Percentiles rank a stretch among this genome's conserved stretches.
Conservation (phyloP, 2,797 vertebrate species). For the Melanogrammus aeglefinus region DNA sequence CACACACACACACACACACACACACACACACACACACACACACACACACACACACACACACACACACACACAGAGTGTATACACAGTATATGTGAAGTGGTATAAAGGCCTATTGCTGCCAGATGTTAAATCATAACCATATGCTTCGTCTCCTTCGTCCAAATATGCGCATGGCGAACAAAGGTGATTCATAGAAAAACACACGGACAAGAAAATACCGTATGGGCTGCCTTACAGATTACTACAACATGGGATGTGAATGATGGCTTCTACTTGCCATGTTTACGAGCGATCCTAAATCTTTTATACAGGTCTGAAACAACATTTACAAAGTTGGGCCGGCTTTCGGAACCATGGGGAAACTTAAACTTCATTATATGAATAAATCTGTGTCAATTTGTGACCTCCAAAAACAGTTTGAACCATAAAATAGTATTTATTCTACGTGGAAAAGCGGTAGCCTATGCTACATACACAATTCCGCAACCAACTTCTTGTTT, state of each 20-base stretch:
- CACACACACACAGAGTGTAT: slow-evolving; percentile 19
- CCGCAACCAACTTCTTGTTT: neutral
- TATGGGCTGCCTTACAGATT: slow-evolving; percentile 28
- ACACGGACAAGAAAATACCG: slow-evolving; percentile 16
- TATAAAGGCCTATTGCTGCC: slow-evolving; percentile 58
- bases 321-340: slow-evolving; percentile 23
- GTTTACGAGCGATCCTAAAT: slow-evolving; percentile 54
- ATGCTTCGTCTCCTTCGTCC: slow-evolving; percentile 62
- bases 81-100: slow-evolving; percentile 42
- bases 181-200: slow-evolving; percentile 41
- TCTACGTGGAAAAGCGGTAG: neutral
- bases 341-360: slow-evolving; percentile 6
- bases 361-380: slow-evolving; percentile 1
- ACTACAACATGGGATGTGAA: slow-evolving; percentile 55
- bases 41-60: no score
- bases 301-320: slow-evolving; percentile 35
- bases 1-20: slow-evolving; percentile 20
- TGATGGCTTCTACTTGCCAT: slow-evolving; percentile 67
- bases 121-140: slow-evolving; percentile 77
- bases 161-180: slow-evolving; percentile 45
- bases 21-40: slow-evolving; percentile 14
- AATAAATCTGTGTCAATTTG: slow-evolving; percentile 2
- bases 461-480: neutral
- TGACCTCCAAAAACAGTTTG: neutral
- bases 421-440: slow-evolving; percentile 5